Evolutionary conservation across 1,140 invertebrate species (phyloP).

Genomic region (Habropoda laboriosa): DNA sequence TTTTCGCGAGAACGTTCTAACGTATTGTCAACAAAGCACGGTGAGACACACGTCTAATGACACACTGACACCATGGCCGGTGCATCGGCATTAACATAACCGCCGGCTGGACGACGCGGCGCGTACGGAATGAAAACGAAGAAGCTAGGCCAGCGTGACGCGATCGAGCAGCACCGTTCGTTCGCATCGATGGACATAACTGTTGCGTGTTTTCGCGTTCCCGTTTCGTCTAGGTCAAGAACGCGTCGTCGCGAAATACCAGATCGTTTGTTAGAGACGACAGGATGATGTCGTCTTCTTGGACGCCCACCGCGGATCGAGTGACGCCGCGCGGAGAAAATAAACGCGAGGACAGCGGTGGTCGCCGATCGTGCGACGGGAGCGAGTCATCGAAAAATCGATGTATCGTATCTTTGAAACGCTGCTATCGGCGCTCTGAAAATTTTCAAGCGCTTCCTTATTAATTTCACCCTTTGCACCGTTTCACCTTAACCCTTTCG

Average conservation of each 20-base stretch:
- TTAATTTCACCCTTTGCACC: no score
- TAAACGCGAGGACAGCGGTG: conserved; percentile 21
- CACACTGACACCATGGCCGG: not conserved
- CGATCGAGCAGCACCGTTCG: not conserved
- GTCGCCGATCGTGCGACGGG: not conserved
- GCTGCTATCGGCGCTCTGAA: no score
- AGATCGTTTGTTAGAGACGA: not conserved
- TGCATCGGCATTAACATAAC: conserved; percentile 17
- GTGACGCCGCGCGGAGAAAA: conserved; percentile 8
- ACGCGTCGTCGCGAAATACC: not conserved
- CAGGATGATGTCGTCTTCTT: not conserved
- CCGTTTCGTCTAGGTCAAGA: conserved; percentile 47
- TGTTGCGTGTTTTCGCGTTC: conserved; percentile 33
- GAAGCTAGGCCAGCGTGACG: conserved; percentile 5
- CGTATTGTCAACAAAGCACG: no score
- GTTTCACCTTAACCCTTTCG: no score
- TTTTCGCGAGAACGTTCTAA: not conserved
- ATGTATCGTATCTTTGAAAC: not conserved
- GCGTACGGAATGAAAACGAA: conserved; percentile 17
- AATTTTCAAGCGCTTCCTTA: no score
- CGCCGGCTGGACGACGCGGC: not conserved
- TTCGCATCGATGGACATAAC: conserved; percentile 24
- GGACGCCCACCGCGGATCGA: not conserved
- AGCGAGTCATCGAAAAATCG: not conserved
- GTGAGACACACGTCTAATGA: not conserved